Conservation (phyloP, 2,797 vertebrate genomes). For the Dicrostonyx torquatus region DNA sequence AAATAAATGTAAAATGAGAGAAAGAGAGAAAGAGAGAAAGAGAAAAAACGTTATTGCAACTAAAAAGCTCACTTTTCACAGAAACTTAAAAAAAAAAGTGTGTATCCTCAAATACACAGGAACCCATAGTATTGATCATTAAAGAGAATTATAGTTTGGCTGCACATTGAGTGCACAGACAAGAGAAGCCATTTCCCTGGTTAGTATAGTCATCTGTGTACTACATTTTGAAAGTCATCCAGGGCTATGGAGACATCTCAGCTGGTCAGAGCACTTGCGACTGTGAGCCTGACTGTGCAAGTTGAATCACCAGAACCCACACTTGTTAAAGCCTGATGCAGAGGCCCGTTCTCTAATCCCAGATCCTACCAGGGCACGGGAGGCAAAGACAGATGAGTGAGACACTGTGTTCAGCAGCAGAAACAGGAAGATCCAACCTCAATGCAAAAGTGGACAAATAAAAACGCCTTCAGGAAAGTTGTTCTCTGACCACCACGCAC, state of each 20-base stretch:
- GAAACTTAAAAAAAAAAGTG: conserved; percentile 35
- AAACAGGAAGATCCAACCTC: neutral
- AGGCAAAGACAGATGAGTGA: neutral
- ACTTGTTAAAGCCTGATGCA: neutral
- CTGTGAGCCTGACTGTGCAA: neutral
- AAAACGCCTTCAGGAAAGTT: neutral
- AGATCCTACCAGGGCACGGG: neutral
- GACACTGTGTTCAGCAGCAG: neutral
- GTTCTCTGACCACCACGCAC: neutral
- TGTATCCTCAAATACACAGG: neutral
- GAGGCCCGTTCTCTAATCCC: neutral
- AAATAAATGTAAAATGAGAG: neutral
- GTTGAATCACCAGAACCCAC: neutral
- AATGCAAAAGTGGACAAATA: neutral
- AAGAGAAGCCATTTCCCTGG: conserved; percentile 22
- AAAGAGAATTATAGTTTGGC: conserved; percentile 33
- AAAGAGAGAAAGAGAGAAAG: neutral
- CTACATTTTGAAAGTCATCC: neutral
- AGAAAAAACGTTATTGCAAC: neutral
- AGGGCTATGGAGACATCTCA: neutral
- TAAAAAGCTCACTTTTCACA: conserved; percentile 65
- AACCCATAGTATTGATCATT: neutral
- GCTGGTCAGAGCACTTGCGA: neutral
- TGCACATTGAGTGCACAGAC: neutral
- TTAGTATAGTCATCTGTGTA: neutral